Evolutionary conservation across 2,888 invertebrate genomes (phyloP).

Genomic region (Sussaba pulchella): DNA sequence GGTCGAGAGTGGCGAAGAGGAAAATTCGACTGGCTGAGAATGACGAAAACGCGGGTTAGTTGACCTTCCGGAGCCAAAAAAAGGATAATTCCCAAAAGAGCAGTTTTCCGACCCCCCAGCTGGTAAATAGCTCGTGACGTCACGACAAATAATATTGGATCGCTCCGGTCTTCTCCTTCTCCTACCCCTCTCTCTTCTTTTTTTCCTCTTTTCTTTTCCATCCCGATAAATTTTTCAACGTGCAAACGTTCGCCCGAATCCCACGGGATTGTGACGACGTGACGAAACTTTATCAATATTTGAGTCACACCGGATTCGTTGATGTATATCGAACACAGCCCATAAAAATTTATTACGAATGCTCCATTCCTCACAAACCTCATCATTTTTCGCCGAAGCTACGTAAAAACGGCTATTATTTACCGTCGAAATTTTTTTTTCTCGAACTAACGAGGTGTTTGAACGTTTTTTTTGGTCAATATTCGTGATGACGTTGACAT

Average conservation of each 20-base stretch:
- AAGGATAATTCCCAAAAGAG: constrained; percentile 7
- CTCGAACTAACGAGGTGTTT: constrained; percentile 1
- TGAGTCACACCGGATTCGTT: not conserved
- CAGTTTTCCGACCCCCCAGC: not conserved
- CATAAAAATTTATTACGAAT: not conserved
- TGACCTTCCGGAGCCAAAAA: constrained; percentile 3
- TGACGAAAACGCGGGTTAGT: not conserved
- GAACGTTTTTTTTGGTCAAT: not conserved
- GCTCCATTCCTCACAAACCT: not conserved
- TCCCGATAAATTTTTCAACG: not conserved
- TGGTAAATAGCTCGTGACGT: constrained; percentile 6
- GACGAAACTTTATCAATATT: constrained; percentile 5
- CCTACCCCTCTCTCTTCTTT: not conserved
- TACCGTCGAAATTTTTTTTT: not conserved
- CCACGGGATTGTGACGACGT: not conserved
- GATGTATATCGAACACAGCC: not conserved
- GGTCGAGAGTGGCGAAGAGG: constrained; percentile 1
- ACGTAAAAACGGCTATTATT: not conserved
- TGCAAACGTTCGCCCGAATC: not conserved
- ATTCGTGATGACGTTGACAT: constrained; percentile 1
- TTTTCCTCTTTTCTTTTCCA: too few relatives aligned
- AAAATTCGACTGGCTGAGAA: constrained; percentile 4
- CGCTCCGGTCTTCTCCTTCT: not conserved
- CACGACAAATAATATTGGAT: constrained; percentile 15
- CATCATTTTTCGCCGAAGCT: not conserved